phyloP scores from a whole-genome alignment of 2,888 invertebrate species.

The Leptogaster cylindrica region DNA sequence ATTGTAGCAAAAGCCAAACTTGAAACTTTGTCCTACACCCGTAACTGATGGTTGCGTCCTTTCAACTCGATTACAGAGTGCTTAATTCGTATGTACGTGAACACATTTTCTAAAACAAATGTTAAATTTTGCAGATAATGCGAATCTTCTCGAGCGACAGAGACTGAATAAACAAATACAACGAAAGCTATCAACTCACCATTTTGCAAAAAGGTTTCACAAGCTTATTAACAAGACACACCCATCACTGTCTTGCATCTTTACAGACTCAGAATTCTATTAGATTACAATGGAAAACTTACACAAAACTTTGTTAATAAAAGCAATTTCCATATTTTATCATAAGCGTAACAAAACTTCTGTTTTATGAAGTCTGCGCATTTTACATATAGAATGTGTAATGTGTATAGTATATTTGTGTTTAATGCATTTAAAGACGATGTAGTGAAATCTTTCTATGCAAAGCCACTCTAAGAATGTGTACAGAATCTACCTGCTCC shows the following conservation, averaged over 20 bases:
- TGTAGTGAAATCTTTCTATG: too few species aligned
- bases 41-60: background rate
- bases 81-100: slow-evolving; percentile 1
- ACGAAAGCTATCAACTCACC: background rate
- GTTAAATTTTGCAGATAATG: slow-evolving; percentile 2
- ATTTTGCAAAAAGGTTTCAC: background rate
- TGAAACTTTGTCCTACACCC: too few species aligned
- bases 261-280: background rate
- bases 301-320: slow-evolving; percentile 38
- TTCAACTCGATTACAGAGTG: background rate
- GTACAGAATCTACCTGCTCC: too few species aligned
- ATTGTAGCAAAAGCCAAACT: too few species aligned
- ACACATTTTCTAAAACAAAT: background rate
- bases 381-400: too few species aligned
- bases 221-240: background rate
- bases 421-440: too few species aligned
- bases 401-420: too few species aligned
- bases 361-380: slow-evolving; percentile 32
- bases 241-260: background rate
- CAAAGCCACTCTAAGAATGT: too few species aligned
- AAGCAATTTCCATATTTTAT: slow-evolving; percentile 37
- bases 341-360: slow-evolving; percentile 29
- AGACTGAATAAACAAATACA: background rate
- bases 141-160: background rate
- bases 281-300: slow-evolving; percentile 34